Base-by-base conservation (phyloP, 2,113 vertebrate genomes). In the Chlorodrepanis virens region DNA sequence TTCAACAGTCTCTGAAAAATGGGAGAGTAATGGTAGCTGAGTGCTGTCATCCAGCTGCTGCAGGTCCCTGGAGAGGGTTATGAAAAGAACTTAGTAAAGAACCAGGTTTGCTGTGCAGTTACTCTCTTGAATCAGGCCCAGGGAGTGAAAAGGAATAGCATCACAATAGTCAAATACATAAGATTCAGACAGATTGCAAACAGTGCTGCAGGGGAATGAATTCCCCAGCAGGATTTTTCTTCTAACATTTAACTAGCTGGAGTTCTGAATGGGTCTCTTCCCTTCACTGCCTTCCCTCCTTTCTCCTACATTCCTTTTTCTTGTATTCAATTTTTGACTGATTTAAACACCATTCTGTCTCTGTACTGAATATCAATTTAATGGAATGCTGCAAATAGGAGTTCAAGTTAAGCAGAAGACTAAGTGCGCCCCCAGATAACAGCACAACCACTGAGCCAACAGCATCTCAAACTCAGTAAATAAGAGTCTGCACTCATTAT, bases 1-100 rank as follows among this genome's bases (percentile, higher is more conserved):
- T 95, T 99, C 99, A 80, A 99, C 98, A 1, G 99, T 99, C 97
- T 99, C 99, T 40, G 99, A 99, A 95, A 99, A 99, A 97, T 99
- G 99, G 12, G 99, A 99, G 42, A 99, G 98, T 39, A 99, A 94
- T 11, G 99, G 99, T 40, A 99, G 98, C 75, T 99, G 99, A 44
- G 99, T 99, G 95, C 98, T 98, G 97, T 99, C 99, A 88, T 99
- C 99, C 89, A 99, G 93, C 97, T 99, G 99, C 97, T 99, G 99
- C 89, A 99, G 98, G 96, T 99, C 99, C 97, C 99, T 99, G 97
- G 18, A 90, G 70, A 89, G 24, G 33, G 50, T 90, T 68, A 89
- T 3, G 52, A 87, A 71, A 90, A 81, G 5, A 45, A 70, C 68
- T 86, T 54, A 8, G 37, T 87, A 72, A 92, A 65, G 84, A 63